Evolutionary conservation across 2,113 vertebrate genomes (phyloP).

Genomic region (Ovis canadensis): DNA sequence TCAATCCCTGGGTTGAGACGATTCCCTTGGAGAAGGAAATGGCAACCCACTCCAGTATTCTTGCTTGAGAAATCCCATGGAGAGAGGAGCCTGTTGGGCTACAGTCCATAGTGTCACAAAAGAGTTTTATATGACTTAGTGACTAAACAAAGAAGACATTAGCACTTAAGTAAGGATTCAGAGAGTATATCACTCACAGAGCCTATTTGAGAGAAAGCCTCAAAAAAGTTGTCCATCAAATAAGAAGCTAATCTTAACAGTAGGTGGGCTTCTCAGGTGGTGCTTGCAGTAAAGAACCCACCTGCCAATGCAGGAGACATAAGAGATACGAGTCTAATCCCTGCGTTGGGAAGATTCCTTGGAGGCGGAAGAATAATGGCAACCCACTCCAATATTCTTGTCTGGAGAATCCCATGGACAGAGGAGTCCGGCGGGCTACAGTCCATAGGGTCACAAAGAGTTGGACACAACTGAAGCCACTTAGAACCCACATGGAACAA

Average conservation of each 20-base stretch:
- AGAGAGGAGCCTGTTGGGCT: neutral
- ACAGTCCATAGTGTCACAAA: neutral
- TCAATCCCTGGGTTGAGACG: neutral
- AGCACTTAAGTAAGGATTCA: neutral
- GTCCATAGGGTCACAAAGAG: neutral
- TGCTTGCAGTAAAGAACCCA: neutral
- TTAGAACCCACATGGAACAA: neutral
- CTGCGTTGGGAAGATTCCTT: neutral
- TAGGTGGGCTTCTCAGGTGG: neutral
- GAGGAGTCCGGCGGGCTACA: accelerated
- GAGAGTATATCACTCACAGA: neutral
- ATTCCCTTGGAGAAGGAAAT: neutral
- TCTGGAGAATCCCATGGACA: neutral
- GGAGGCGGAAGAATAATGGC: neutral
- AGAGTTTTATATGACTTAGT: neutral
- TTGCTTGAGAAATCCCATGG: neutral
- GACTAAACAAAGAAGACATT: neutral
- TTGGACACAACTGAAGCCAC: neutral
- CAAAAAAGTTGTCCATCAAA: neutral
- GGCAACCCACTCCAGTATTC: neutral
- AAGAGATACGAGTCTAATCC: neutral
- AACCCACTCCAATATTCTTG: neutral
- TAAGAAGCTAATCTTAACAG: neutral
- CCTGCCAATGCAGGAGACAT: neutral
- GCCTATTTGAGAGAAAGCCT: neutral